Base-by-base conservation (phyloP, 2,797 vertebrate species). In the Intellagama lesueurii region DNA sequence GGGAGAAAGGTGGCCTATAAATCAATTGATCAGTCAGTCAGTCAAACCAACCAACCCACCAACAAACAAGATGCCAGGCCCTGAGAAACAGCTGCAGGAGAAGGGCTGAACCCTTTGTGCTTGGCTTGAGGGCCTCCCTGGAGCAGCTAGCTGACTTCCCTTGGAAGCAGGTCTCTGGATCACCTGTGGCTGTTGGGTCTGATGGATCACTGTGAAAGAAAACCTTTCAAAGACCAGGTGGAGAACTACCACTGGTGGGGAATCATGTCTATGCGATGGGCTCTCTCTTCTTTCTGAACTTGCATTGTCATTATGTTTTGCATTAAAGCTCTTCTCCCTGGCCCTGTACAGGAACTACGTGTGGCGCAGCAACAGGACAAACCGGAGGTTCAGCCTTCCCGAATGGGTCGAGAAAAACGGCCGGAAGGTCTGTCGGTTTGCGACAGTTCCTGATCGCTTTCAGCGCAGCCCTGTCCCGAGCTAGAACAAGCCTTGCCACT, bases 281-380 rank as follows among this genome's bases (percentile, higher is more conserved):
- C 35, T 73, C 4, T 85, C 44, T 49, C 80, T 52, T 81, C 7
- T 87, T 22, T 56, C 6, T 1, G 14, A 22, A 7, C 26, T 47
- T 0, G 1, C 19, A 56, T 91, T 16, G 7, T 70, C 83, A 0
- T 69, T 90, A 85, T 68, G 26, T 24, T 72, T 1, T 19, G 52
- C 35, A 6, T 64, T 81, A 26, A 19, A 44, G 19, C 64, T 93
- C 88, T 56, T 82, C 87, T 81, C 9, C 91, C 78, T 72, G 14
- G 5, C 7, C 64, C 40, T 77, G 7, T 35, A 32, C 95, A 98
- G 98, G 87, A 98, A 98, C 92, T 96, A 97, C 89, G 7, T 91
- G 56, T 8, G 78, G 75, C 88, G 93, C 88, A 81, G 44, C 2
- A 52, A 70, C 3, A 94, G 93, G 83, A 87, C 91, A 68, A 14